Conservation (phyloP, 2,113 vertebrate species). For the Gymnarchus niloticus region DNA sequence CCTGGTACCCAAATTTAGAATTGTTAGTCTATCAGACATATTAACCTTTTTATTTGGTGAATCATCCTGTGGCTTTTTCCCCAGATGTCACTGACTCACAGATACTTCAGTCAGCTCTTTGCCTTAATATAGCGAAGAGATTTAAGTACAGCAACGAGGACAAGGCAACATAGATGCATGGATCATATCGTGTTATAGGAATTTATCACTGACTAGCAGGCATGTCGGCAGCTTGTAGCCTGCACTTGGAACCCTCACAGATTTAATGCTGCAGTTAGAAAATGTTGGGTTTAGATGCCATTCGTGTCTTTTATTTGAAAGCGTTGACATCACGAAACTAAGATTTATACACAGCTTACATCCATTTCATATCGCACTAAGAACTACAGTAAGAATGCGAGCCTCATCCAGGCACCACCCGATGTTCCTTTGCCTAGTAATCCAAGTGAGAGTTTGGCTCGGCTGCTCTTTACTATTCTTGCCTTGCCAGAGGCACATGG, state of each 20-base stretch:
- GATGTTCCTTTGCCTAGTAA: no score
- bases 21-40: slow-evolving; percentile 46
- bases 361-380: no score
- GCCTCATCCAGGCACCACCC: no score
- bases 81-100: slow-evolving; percentile 1
- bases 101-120: not conserved
- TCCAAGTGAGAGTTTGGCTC: no score
- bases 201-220: not conserved
- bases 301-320: not conserved
- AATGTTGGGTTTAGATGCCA: not conserved
- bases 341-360: not conserved
- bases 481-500: not conserved
- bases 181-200: not conserved
- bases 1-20: slow-evolving; percentile 43
- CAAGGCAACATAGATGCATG: not conserved
- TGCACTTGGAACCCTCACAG: not conserved
- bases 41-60: not conserved
- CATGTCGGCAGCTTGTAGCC: not conserved
- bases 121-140: not conserved
- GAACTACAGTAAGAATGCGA: no score
- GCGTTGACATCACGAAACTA: not conserved
- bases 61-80: slow-evolving; percentile 15
- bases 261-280: not conserved
- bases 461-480: no score
- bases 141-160: not conserved